These are phyloP conservation scores for Corythoichthys haematopterus DNA, from an alignment of 2,113 vertebrate species.

Conservation along the genomic window DNA sequence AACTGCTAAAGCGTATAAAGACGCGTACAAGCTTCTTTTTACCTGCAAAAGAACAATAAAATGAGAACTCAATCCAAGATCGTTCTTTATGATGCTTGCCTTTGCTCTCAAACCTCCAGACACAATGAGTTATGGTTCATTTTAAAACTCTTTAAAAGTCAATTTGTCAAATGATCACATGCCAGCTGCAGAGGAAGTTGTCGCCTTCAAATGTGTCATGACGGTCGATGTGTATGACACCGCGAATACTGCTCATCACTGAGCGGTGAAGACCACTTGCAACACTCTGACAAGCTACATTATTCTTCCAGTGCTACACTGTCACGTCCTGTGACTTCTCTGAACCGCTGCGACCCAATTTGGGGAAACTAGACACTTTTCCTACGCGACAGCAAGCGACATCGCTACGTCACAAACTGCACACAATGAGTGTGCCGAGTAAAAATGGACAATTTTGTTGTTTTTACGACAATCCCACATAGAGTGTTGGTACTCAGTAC, in stretches of 20 bases:
- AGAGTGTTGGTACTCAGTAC: no score
- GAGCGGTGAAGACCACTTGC: slow-evolving; percentile 54
- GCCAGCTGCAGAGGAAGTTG: slow-evolving; percentile 70
- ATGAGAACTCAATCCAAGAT: slow-evolving; percentile 4
- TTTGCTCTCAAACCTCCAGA: slow-evolving; percentile 19
- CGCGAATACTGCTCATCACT: slow-evolving; percentile 65
- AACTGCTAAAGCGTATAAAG: not conserved
- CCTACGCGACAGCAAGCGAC: not conserved
- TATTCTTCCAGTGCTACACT: slow-evolving; percentile 47
- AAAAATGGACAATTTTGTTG: not conserved
- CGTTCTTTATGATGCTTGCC: slow-evolving; percentile 1
- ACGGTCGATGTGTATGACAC: slow-evolving; percentile 60
- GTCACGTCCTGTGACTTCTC: slow-evolving; percentile 49
- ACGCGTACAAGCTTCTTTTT: not conserved
- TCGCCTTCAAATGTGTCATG: slow-evolving; percentile 62
- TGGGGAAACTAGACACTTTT: slow-evolving; percentile 2
- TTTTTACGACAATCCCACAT: no score
- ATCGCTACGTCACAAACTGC: not conserved
- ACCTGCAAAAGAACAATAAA: not conserved
- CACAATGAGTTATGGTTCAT: not conserved
- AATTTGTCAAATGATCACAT: slow-evolving; percentile 26
- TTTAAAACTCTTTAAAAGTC: not conserved
- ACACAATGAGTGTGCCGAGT: not conserved
- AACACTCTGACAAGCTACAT: slow-evolving; percentile 68
- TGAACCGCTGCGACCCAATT: slow-evolving; percentile 29